These are phyloP conservation scores for Pollenia angustigena DNA, from an alignment of 2,888 invertebrate species.

Conservation along the genomic window DNA sequence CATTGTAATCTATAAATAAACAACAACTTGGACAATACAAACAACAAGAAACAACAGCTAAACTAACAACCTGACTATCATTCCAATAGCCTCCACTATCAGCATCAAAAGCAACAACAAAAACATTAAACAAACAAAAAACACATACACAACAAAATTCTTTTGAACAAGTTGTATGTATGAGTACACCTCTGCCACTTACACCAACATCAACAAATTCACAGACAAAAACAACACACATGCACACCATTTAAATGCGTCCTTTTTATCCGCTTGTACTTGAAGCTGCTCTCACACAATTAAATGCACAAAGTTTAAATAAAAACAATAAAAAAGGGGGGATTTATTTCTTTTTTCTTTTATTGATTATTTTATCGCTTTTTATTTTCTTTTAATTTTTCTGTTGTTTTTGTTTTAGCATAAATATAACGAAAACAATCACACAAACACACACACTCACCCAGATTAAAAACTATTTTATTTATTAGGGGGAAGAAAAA, in stretches of 20 bases:
- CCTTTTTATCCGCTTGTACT: not conserved
- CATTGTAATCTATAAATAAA: conserved; percentile 71
- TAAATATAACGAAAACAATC: not conserved
- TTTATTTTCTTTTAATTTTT: conserved; percentile 29
- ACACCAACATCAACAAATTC: conserved; percentile 4
- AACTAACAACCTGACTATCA: not conserved
- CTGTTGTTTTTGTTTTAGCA: conserved; percentile 5
- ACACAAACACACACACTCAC: not conserved
- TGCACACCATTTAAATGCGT: not conserved
- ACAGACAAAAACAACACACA: not conserved
- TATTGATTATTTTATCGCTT: conserved; percentile 44
- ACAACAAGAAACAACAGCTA: conserved; percentile 1
- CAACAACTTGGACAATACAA: conserved; percentile 50
- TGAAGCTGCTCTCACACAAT: conserved; percentile 37
- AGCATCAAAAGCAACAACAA: conserved; percentile 15
- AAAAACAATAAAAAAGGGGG: conserved; percentile 5
- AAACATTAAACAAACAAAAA: conserved; percentile 30
- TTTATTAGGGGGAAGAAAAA: conserved; percentile 26
- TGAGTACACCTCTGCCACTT: conserved; percentile 12
- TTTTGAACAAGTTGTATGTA: conserved; percentile 36
- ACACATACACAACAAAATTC: conserved; percentile 10
- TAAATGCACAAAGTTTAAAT: conserved; percentile 41
- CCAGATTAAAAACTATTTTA: conserved; percentile 51
- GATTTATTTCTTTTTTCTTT: conserved; percentile 12
- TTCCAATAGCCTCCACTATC: conserved; percentile 9